A percentile compares a stretch with the other conserved stretches of the same genome.
phyloP scores from a whole-genome alignment of 2,113 vertebrate species.

The Glareola pratincola region DNA sequence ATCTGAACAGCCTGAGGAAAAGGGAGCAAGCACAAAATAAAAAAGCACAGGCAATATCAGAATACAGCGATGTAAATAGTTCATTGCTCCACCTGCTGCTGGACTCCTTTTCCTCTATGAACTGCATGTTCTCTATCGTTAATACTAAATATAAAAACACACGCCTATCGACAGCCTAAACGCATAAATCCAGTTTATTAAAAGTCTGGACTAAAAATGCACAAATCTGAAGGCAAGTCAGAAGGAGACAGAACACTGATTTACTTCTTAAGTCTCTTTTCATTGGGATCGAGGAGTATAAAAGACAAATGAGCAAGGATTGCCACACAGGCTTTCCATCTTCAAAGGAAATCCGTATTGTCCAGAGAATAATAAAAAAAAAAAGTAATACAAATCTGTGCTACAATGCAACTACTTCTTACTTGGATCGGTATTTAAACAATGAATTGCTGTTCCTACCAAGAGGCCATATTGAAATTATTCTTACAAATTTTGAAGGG shows the following conservation, averaged over 20 bases:
- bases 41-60: background rate
- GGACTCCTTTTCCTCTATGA: background rate
- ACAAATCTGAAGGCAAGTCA: background rate
- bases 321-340: background rate
- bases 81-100: constrained; percentile 53
- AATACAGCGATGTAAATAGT: background rate
- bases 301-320: background rate
- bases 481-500: constrained; percentile 15
- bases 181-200: background rate
- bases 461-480: constrained; percentile 43
- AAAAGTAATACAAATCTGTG: background rate
- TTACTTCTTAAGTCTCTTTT: constrained; percentile 27
- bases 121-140: fast-evolving
- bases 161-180: background rate
- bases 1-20: background rate
- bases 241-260: background rate
- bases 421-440: constrained; percentile 36
- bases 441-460: constrained; percentile 30
- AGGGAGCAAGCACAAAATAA: background rate
- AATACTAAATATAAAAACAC: background rate
- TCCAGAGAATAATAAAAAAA: background rate
- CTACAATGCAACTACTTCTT: background rate
- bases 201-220: background rate
- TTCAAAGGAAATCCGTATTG: constrained; percentile 24
- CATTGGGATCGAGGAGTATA: background rate